Evolutionary conservation across 2,888 invertebrate species (phyloP), one percentile per base, ranked within the genome.

Genomic region (Pseudanteris insignis): DNA sequence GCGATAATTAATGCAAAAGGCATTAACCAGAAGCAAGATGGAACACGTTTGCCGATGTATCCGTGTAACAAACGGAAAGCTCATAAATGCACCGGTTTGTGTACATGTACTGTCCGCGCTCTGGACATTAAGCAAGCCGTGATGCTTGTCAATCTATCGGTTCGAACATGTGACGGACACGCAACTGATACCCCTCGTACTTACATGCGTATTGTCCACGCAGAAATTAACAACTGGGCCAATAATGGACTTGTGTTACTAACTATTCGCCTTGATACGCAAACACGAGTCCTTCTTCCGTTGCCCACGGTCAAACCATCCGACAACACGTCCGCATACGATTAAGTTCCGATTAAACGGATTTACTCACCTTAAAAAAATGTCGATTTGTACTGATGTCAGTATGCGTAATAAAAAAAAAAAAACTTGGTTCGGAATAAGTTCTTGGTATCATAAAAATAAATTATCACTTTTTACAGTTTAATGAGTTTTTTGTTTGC

Each of bases 141-240:
- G 34, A 41, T 40, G 46, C 40, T 46, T 59, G 59, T 59, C 59
- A 59, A 59, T 59, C 51, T 51, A 59, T 59, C 46, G 59, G 51
- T 51, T 40, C 32, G 51, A 51, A 59, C 51, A 59, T 46, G 59
- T 33, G 46, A 51, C 51, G 24, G 40, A 51, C 34, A 46, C 3
- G 6, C 15, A 34, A 21, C 34, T 46, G 32, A 40, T 51, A 44
- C 37, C 18, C 28, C 36, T 41, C 13, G 48, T 36, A 33, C 48
- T 57, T 57, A 48, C 34, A 43, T 47, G 40, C 48, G n/a, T 57
- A 57, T 29, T 48, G 14, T 37, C 57, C 57, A 48, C 43, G 57
- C 48, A 57, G 57, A 57, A 57, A 57, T 57, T 57, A 48, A 57
- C 57, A 57, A 57, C 37, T 37, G 12, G 48, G 30, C 21, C 9